A percentile compares a stretch with the other conserved stretches of the same genome.
Evolutionary conservation across 2,888 invertebrate species (phyloP).

Genomic region (Eupithecia vulgata): DNA sequence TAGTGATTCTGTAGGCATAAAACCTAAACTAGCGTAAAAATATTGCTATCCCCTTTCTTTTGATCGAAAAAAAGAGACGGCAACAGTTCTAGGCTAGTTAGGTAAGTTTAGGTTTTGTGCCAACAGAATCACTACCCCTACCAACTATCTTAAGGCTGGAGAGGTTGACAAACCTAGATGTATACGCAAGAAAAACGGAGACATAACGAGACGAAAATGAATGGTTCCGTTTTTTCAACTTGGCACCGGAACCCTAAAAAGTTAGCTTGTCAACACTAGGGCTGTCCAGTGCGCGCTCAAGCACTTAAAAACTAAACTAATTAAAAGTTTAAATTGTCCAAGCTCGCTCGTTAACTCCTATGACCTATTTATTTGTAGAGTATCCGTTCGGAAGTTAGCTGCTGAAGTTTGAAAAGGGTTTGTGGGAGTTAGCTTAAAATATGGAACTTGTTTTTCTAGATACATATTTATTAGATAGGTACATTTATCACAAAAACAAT

Average conservation of each 20-base stretch:
- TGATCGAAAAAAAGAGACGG: too few species aligned
- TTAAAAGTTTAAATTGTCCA: slow-evolving; percentile 20
- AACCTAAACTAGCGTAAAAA: too few species aligned
- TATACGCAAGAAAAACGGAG: too few species aligned
- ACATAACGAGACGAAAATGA: too few species aligned
- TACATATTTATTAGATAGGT: not conserved
- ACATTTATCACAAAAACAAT: too few species aligned
- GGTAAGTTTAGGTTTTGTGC: too few species aligned
- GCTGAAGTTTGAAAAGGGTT: not conserved
- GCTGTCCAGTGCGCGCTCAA: slow-evolving; percentile 4
- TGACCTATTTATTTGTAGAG: slow-evolving; percentile 13
- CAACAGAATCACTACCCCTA: too few species aligned
- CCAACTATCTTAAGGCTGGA: too few species aligned
- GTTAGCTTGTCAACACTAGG: slow-evolving; percentile 9
- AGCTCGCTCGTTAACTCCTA: slow-evolving; percentile 11
- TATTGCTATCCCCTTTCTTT: too few species aligned
- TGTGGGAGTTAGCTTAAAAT: not conserved
- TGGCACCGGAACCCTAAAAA: not conserved
- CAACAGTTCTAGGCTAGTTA: too few species aligned
- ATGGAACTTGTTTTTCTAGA: not conserved
- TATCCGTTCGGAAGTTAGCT: not conserved
- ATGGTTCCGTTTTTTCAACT: not conserved
- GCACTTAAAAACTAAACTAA: slow-evolving; percentile 15
- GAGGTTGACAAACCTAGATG: too few species aligned
- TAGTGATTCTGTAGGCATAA: too few species aligned